A percentile compares a stretch with the other conserved stretches of the same genome.
Evolutionary conservation across 2,797 vertebrate species (phyloP).

Genomic region (Podarcis lilfordi): DNA sequence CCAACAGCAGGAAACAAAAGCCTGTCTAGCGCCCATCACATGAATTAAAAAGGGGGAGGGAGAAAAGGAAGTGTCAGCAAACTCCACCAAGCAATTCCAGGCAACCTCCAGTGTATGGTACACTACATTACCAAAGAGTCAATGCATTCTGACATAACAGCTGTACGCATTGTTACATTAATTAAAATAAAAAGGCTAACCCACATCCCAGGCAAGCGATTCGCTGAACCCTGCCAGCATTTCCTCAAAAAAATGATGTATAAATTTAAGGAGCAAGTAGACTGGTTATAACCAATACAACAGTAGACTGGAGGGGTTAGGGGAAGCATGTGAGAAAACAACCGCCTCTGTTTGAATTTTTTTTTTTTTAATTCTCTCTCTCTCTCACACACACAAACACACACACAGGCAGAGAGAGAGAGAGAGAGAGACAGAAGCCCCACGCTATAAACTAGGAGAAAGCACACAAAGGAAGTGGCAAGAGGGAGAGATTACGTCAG

Average conservation of each 20-base stretch:
- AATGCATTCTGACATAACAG: constrained; percentile 63
- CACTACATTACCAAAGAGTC: constrained; percentile 31
- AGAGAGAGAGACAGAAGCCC: constrained; percentile 23
- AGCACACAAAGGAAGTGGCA: constrained; percentile 80
- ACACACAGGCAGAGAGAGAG: background rate
- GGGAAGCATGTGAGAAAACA: constrained; percentile 34
- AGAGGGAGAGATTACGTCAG: constrained; percentile 81
- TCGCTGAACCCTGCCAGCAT: constrained; percentile 51
- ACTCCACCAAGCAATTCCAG: constrained; percentile 46
- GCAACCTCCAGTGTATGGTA: constrained; percentile 56
- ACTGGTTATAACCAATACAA: constrained; percentile 16
- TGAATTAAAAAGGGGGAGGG: constrained; percentile 38
- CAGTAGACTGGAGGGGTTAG: background rate
- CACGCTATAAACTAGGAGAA: constrained; percentile 62
- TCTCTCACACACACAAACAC: too few relatives aligned
- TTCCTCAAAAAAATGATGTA: constrained; percentile 23
- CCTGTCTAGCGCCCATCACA: constrained; percentile 40
- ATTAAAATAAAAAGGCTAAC: constrained; percentile 74
- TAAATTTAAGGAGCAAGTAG: constrained; percentile 29
- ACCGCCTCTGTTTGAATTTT: constrained; percentile 45
- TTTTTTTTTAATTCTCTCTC: too few relatives aligned
- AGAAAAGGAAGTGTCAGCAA: constrained; percentile 30
- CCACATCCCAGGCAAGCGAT: constrained; percentile 56
- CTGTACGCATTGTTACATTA: constrained; percentile 69
- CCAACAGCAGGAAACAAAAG: constrained; percentile 60